Evolutionary conservation across 2,797 vertebrate species (phyloP).

Genomic region (Neomorphus geoffroyi): DNA sequence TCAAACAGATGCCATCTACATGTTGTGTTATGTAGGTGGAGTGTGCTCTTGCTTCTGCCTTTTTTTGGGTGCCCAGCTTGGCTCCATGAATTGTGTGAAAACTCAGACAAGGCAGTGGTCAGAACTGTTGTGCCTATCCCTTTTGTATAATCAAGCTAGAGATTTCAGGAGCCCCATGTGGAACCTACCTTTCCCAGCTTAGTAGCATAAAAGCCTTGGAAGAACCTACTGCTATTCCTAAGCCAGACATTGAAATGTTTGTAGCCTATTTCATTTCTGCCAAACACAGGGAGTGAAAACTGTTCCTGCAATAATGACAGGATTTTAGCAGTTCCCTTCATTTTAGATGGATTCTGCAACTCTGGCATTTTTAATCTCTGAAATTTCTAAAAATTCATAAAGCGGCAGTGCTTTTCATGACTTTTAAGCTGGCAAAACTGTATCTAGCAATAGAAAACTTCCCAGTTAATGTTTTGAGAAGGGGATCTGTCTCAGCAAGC

Average conservation of each 20-base stretch:
- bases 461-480: neutral
- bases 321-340: neutral
- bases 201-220: neutral
- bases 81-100: neutral
- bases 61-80: neutral
- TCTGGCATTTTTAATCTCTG: neutral
- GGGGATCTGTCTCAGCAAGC: neutral
- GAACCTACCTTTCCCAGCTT: neutral
- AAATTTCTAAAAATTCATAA: neutral
- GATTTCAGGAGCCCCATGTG: neutral
- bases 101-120: neutral
- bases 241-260: neutral
- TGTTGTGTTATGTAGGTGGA: neutral
- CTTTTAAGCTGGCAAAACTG: neutral
- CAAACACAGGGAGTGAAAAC: conserved; percentile 22
- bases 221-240: neutral
- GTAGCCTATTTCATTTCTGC: neutral
- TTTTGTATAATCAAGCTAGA: neutral
- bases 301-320: neutral
- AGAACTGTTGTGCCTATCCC: neutral
- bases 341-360: neutral
- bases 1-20: neutral
- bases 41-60: neutral
- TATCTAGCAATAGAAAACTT: neutral
- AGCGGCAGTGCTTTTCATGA: neutral